Evolutionary conservation across 2,113 vertebrate species (phyloP).

Genomic region (Prolemur simus): DNA sequence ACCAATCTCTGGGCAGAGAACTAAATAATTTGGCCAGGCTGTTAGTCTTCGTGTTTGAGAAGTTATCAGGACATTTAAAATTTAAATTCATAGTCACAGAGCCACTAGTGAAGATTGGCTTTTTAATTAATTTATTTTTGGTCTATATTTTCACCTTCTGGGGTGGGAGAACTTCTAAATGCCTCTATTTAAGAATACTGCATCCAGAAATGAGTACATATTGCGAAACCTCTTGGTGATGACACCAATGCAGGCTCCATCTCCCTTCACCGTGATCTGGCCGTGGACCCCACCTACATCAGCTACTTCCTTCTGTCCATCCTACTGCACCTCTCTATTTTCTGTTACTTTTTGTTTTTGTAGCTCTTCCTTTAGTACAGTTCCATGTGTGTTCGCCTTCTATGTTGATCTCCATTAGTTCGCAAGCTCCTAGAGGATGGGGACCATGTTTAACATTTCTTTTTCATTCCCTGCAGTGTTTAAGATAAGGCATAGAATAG

Average conservation of each 20-base stretch:
- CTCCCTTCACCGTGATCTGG: rapidly evolving
- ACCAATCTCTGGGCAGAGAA: background rate
- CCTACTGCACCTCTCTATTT: background rate
- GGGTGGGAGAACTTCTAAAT: background rate
- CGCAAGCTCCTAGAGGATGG: background rate
- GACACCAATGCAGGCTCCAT: background rate
- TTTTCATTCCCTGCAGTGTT: background rate
- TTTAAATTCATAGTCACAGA: background rate
- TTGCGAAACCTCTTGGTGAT: background rate
- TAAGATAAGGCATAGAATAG: background rate
- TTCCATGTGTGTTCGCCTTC: background rate
- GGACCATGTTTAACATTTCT: background rate
- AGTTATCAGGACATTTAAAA: background rate
- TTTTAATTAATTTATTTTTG: background rate
- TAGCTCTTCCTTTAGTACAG: background rate
- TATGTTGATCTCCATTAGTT: background rate
- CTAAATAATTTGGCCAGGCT: background rate
- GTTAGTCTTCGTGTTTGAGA: background rate
- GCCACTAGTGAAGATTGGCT: background rate
- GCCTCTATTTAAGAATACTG: background rate
- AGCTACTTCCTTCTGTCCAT: background rate
- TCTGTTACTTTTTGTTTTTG: background rate
- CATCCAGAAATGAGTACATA: background rate
- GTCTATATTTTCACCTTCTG: background rate
- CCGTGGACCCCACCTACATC: no score